Base-by-base conservation (phyloP, 1,140 invertebrate genomes). In the Portunus trituberculatus region DNA sequence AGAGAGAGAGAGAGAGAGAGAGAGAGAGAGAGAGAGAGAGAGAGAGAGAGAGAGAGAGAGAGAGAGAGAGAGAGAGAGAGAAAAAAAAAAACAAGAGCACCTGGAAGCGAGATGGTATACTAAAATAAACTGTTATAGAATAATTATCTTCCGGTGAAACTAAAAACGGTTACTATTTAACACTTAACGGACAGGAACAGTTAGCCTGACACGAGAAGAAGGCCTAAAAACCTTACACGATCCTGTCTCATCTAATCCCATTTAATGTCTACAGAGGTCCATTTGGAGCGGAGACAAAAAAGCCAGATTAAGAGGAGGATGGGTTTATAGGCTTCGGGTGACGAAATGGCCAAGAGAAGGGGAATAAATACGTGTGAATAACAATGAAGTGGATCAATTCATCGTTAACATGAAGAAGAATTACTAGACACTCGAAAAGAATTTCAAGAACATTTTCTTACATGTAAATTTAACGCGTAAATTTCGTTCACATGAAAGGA, bases 241-340 rank as follows among this genome's bases (percentile, higher is more conserved):
- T 91, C 46, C 89, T 59, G 89, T 91, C 46, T 91, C 89, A 91
- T 91, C 48, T 39, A 91, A 91, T 91, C 89, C 89, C 89, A 59
- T 52, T 91, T 91, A 59, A n/a, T 59, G 31, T 39, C 48, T 31
- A 29, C 14, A 48, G 7, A 91, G 31, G 89, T 59, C 46, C 28
- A 20, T 59, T 28, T 28, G 89, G 48, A 91, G 46, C 28, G 48
- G 31, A 12, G 46, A 28, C n/a, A 91, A 91, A 87, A 91, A 91
- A 59, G n/a, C 31, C 14, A 45, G 89, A 91, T 31, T 20, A 32
- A 29, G 89, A 91, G 89, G n/a, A 91, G 31, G 39, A 59, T 67
- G 20, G 89, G 32, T 76, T n/a, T n/a, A 12, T n/a, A 76, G 20
- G 67, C 67, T 25, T 76, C 67, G 67, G 20, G 12, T 25, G 67